Evolutionary conservation across 2,888 invertebrate genomes (phyloP), one percentile per base, ranked within the genome.

Genomic region (Lacanobia oleracea): DNA sequence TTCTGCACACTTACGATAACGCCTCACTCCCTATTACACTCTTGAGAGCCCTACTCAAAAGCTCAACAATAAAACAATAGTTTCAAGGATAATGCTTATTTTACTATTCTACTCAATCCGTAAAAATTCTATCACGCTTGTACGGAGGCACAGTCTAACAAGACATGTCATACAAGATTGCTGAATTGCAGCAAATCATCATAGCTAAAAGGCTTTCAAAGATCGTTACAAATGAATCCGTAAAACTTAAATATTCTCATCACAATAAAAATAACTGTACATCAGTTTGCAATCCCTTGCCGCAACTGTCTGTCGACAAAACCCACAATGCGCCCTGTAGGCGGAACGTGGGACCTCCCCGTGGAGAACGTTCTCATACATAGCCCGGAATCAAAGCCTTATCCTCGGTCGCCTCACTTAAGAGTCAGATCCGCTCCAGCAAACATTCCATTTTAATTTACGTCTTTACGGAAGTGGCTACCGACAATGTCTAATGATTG

Each of bases 331-430:
- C 56, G 70, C 65, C 67, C 1, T 16, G 76, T 60, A 77, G 73
- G 79, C 69, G 69, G 68, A 82, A 84, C 92, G 93, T 93, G 93
- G 84, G 93, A 93, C 88, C 90, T 87, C 88, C 90, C 84, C 82
- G 76, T 61, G 61, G 43, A 79, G 74, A 67, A 84, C 86, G 88
- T 92, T 93, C 92, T 90, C 93, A 93, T 92, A 87, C 84, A 86
- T 87, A 86, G 77, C 75, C 72, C 67, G 78, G 70, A 79, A 78
- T 69, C 67, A 78, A 84, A 75, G 78, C 70, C 68, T 81, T 81
- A 85, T 85, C 80, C 87, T 85, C 83, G 86, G 87, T 83, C 86
- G 87, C 87, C 84, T 86, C 86, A 74, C 82, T 86, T 82, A 82
- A 86, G 72, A 79, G 72, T 83, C 81, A 86, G 72, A 81, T 72